A percentile compares a stretch with the other conserved stretches of the same genome.
These are phyloP conservation scores for Therioaphis trifolii DNA, from an alignment of 2,888 invertebrate genomes.

Conservation along the genomic window DNA sequence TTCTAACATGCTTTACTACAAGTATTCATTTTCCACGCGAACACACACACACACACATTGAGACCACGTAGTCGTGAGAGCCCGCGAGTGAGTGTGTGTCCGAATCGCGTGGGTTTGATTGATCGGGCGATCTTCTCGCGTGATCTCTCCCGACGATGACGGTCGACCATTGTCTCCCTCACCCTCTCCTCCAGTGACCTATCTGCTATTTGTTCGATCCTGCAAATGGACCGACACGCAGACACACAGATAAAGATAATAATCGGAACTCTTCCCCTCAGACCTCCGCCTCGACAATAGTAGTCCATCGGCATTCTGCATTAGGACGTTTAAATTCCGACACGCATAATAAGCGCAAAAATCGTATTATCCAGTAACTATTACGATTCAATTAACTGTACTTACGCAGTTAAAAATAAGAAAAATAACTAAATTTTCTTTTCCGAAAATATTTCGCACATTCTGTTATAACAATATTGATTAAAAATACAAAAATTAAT, in stretches of 20 bases:
- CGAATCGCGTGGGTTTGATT: conserved; percentile 58
- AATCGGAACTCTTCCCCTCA: neutral
- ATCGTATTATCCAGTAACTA: too few relatives aligned
- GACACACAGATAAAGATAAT: conserved; percentile 35
- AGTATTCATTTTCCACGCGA: neutral
- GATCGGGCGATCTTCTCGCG: conserved; percentile 60
- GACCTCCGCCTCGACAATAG: neutral
- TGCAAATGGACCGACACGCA: conserved; percentile 34
- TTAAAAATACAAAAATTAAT: too few relatives aligned
- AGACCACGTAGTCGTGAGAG: conserved; percentile 32
- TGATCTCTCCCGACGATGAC: conserved; percentile 25
- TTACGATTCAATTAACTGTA: too few relatives aligned
- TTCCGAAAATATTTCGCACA: too few relatives aligned
- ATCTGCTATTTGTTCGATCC: conserved; percentile 18
- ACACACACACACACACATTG: too few relatives aligned
- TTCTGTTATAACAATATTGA: too few relatives aligned
- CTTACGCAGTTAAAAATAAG: too few relatives aligned
- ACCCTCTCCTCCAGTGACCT: neutral
- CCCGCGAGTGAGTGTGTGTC: conserved; percentile 20
- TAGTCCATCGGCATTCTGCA: neutral
- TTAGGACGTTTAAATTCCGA: too few relatives aligned
- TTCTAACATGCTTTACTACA: conserved; percentile 4
- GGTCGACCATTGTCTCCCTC: conserved; percentile 43
- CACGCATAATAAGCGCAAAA: too few relatives aligned
- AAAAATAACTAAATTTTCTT: too few relatives aligned